These are phyloP conservation scores for Ophthalmolycus amberensis DNA, from an alignment of 2,113 vertebrate species.

Conservation along the genomic window DNA sequence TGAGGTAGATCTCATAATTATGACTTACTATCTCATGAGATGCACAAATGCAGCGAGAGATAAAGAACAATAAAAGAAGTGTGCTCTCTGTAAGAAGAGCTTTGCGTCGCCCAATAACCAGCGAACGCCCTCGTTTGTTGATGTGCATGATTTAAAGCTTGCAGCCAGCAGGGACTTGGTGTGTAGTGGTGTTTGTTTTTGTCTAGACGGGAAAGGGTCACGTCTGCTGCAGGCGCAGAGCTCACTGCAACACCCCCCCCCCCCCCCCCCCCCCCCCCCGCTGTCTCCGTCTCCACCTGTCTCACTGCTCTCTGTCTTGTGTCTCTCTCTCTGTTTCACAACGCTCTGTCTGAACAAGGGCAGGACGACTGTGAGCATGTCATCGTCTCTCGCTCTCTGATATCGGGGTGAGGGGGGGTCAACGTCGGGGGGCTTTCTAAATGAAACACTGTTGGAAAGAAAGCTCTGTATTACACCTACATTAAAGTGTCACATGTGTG, in stretches of 20 bases:
- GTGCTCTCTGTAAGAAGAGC: slow-evolving; percentile 1
- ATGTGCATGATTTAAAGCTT: slow-evolving; percentile 37
- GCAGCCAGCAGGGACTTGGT: slow-evolving; percentile 30
- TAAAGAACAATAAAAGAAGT: slow-evolving; percentile 3
- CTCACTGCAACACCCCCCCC: slow-evolving; percentile 21
- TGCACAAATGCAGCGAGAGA: not conserved
- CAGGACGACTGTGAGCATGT: slow-evolving; percentile 11
- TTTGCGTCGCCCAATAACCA: slow-evolving; percentile 11
- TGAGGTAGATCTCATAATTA: too few species aligned
- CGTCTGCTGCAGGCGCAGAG: slow-evolving; percentile 42
- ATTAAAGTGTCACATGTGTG: not conserved
- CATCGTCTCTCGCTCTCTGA: slow-evolving; percentile 1
- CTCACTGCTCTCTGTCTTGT: not conserved
- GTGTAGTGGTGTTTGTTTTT: slow-evolving; percentile 46
- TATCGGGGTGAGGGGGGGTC: not conserved
- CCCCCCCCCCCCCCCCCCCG: not conserved
- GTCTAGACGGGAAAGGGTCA: slow-evolving; percentile 55
- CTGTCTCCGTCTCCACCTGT: not conserved
- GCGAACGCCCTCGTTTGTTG: slow-evolving; percentile 25
- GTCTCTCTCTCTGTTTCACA: not conserved
- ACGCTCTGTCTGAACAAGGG: not conserved
- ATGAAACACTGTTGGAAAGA: not conserved
- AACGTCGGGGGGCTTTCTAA: not conserved
- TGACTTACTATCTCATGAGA: too few species aligned
- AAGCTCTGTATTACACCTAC: slow-evolving; percentile 6